Base-by-base conservation (phyloP, 1,140 invertebrate species). In the Gryon sp. region DNA sequence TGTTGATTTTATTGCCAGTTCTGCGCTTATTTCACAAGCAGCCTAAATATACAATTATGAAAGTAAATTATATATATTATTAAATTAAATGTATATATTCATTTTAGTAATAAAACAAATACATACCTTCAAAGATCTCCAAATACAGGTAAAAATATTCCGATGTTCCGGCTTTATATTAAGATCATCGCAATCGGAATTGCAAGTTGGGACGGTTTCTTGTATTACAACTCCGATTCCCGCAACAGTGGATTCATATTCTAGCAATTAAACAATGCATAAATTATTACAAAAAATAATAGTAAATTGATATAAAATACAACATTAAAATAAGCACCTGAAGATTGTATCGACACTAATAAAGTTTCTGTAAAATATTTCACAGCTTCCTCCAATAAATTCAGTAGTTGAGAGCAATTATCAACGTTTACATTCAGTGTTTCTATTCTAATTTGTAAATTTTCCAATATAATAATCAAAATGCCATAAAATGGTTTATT, bases 81-180 rank as follows among this genome's bases (percentile, higher is more conserved):
- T n/a, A n/a, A n/a, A n/a, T n/a, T n/a, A n/a, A n/a, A n/a, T n/a
- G n/a, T n/a, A n/a, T n/a, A n/a, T n/a, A n/a, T n/a, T n/a, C n/a
- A n/a, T n/a, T n/a, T n/a, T n/a, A n/a, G n/a, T n/a, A n/a, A n/a
- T n/a, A n/a, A n/a, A n/a, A n/a, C n/a, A n/a, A n/a, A n/a, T n/a
- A n/a, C n/a, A n/a, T 87, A 94, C 93, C 91, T 95, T 95, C 11
- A 95, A 88, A 75, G 93, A 95, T 69, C 94, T 89, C 94, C 94
- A 95, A 76, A 95, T 92, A 84, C 92, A 93, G 69, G 92, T 92
- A 9, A 95, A 81, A 76, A 95, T 90, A 70, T 93, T 79, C 87
- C 93, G 90, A 87, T 93, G 91, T 60, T 93, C 89, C 53, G 91
- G 88, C 52, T 91, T 91, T 65, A 93, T 81, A 20, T 80, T 76